Evolutionary conservation across 2,797 vertebrate genomes (phyloP).

Genomic region (Etheostoma perlongum): DNA sequence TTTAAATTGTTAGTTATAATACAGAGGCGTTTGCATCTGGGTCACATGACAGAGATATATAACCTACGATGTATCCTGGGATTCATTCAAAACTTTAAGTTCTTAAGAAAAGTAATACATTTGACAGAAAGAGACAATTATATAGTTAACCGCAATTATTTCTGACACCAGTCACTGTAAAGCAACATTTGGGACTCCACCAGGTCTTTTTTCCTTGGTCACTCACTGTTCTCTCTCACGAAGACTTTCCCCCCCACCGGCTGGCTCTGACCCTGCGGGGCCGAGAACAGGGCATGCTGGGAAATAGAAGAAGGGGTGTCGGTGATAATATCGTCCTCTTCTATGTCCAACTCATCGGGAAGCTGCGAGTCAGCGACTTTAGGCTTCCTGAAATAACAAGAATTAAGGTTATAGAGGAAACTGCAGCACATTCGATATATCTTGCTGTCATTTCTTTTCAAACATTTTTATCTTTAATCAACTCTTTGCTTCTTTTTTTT

Average conservation of each 20-base stretch:
- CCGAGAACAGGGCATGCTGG: constrained; percentile 89
- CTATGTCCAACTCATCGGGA: constrained; percentile 88
- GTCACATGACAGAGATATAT: too few species aligned
- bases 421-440: not conserved
- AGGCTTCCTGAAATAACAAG: constrained; percentile 83
- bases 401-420: not conserved
- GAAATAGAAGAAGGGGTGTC: constrained; percentile 81
- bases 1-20: too few species aligned
- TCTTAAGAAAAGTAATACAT: too few species aligned
- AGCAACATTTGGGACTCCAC: too few species aligned
- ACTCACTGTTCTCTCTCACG: constrained; percentile 94
- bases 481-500: not conserved
- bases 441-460: not conserved
- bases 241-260: constrained; percentile 94
- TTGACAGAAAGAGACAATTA: too few species aligned
- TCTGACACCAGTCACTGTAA: too few species aligned
- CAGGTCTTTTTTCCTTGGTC: not conserved
- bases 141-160: too few species aligned
- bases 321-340: constrained; percentile 93
- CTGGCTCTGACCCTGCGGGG: constrained; percentile 91
- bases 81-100: too few species aligned
- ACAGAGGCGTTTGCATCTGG: too few species aligned
- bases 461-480: not conserved
- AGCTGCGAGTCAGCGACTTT: constrained; percentile 82
- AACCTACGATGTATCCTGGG: too few species aligned